A percentile compares a stretch with the other conserved stretches of the same genome.
Evolutionary conservation across 1,140 invertebrate genomes (phyloP).

Genomic region (Ganaspis sp.): DNA sequence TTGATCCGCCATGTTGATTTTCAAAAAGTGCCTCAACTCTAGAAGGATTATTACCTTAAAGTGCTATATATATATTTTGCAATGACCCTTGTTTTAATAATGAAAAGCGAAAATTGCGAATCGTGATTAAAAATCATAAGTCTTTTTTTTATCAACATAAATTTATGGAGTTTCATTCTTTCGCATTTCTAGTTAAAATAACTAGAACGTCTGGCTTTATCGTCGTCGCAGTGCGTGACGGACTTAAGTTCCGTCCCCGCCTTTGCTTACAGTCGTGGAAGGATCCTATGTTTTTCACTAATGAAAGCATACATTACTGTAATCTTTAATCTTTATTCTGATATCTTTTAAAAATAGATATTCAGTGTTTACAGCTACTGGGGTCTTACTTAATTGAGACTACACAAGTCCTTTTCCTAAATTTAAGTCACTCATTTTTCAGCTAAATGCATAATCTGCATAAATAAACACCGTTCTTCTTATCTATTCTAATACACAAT

Average conservation of each 20-base stretch:
- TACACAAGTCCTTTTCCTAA: background rate
- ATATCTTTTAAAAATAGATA: slow-evolving; percentile 29
- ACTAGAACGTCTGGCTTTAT: slow-evolving; percentile 41
- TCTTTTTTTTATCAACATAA: slow-evolving; percentile 1
- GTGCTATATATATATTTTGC: too few relatives aligned
- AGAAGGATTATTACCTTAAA: too few relatives aligned
- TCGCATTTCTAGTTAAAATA: slow-evolving; percentile 33
- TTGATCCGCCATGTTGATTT: too few relatives aligned
- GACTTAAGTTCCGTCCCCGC: slow-evolving; percentile 30
- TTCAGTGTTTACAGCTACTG: slow-evolving; percentile 25
- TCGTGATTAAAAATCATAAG: background rate
- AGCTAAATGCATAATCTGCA: too few relatives aligned
- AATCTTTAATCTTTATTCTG: slow-evolving; percentile 3
- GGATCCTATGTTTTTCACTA: slow-evolving; percentile 10
- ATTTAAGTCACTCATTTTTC: too few relatives aligned
- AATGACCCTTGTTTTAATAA: too few relatives aligned
- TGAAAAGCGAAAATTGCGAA: background rate
- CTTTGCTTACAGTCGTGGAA: background rate
- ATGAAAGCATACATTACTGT: slow-evolving; percentile 18
- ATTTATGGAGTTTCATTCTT: slow-evolving; percentile 44
- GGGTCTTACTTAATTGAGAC: background rate
- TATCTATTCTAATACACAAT: too few relatives aligned
- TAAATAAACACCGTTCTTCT: too few relatives aligned
- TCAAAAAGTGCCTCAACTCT: too few relatives aligned
- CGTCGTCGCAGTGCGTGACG: slow-evolving; percentile 46